Percentiles rank a stretch among this genome's conserved stretches.
phyloP scores from a whole-genome alignment of 2,888 invertebrate species.

The Cephus spinipes region DNA sequence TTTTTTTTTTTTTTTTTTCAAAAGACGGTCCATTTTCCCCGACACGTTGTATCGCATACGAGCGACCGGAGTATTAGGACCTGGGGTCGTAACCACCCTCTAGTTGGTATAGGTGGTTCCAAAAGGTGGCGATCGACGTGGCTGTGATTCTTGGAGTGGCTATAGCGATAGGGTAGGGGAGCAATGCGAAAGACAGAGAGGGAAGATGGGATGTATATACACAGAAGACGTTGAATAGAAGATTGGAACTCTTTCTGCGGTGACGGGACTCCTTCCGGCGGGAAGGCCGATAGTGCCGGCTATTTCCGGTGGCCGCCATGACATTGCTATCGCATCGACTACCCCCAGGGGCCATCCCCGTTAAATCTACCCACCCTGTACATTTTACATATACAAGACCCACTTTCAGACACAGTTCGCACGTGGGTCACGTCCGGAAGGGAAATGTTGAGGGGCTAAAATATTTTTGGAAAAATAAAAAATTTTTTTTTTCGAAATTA shows the following conservation, averaged over 20 bases:
- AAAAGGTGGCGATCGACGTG: background rate
- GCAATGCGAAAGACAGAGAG: conserved; percentile 5
- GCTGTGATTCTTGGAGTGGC: background rate
- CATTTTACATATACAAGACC: background rate
- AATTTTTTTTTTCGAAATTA: too few relatives aligned
- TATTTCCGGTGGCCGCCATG: conserved; percentile 65
- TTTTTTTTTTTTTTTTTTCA: conserved; percentile 27
- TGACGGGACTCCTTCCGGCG: conserved; percentile 63
- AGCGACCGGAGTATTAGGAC: conserved; percentile 8
- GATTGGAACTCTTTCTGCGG: conserved; percentile 66
- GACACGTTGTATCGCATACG: conserved; percentile 24
- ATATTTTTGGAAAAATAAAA: background rate
- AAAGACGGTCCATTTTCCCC: conserved; percentile 24
- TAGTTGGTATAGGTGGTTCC: background rate
- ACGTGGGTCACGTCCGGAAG: background rate
- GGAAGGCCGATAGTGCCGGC: conserved; percentile 64
- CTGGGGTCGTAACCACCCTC: background rate
- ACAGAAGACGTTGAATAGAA: conserved; percentile 58
- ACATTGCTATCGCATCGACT: conserved; percentile 57
- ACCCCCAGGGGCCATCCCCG: conserved; percentile 31
- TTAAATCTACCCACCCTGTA: conserved; percentile 18
- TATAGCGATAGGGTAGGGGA: conserved; percentile 2
- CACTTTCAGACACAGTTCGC: background rate
- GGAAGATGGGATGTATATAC: background rate
- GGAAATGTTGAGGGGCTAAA: background rate